Evolutionary conservation across 2,797 vertebrate species (phyloP).

Genomic region (Dromococcyx pavoninus): DNA sequence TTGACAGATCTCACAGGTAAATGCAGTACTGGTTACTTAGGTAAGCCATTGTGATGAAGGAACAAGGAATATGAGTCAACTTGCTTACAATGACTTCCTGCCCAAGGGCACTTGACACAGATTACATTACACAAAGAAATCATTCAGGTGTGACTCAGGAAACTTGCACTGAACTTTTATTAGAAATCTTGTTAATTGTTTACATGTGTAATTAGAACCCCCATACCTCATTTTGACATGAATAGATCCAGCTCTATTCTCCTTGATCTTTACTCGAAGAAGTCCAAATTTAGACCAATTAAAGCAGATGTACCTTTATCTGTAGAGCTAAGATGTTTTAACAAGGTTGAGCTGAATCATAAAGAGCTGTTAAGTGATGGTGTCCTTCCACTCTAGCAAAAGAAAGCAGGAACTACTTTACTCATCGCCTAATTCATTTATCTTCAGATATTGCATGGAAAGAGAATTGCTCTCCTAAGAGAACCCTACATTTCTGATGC

Average conservation of each 20-base stretch:
- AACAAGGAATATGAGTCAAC: slow-evolving; percentile 42
- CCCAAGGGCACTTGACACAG: slow-evolving; percentile 69
- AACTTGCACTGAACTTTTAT: slow-evolving; percentile 41
- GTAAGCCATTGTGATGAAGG: slow-evolving; percentile 66
- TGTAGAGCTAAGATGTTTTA: background rate
- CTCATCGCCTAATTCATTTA: background rate
- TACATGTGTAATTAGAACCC: slow-evolving; percentile 40
- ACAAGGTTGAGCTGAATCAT: background rate
- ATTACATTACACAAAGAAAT: slow-evolving; percentile 74
- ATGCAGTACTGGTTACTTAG: slow-evolving; percentile 37
- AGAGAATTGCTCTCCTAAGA: background rate
- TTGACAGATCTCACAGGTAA: background rate
- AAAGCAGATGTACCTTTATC: background rate
- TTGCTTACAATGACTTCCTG: slow-evolving; percentile 68
- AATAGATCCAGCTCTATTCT: background rate
- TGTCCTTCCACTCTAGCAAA: background rate
- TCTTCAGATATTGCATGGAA: background rate
- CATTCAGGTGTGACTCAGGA: slow-evolving; percentile 65
- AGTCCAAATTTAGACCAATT: background rate
- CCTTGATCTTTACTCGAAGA: background rate
- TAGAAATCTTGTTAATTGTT: slow-evolving; percentile 62
- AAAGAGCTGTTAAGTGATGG: background rate
- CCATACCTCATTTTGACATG: background rate
- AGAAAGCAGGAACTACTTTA: background rate
- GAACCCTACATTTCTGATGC: background rate